These are phyloP conservation scores for Epinephelus fuscoguttatus DNA, from an alignment of 2,113 vertebrate genomes.

Conservation along the genomic window DNA sequence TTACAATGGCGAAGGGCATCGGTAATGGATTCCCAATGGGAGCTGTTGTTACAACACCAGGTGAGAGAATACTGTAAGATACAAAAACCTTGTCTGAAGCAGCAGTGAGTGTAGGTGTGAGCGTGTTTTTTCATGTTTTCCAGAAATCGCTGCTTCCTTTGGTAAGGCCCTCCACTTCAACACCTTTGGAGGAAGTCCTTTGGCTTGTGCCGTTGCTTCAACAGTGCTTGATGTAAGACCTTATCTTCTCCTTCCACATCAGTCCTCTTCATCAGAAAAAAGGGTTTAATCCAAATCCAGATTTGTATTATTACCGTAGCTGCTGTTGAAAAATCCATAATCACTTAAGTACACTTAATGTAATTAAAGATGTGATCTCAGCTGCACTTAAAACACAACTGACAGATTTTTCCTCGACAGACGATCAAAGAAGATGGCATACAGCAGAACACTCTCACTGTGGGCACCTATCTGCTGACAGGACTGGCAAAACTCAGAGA, in stretches of 20 bases:
- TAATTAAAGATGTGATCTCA: too few species aligned
- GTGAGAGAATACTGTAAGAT: conserved; percentile 72
- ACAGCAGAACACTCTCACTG: conserved; percentile 86
- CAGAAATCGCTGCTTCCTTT: conserved; percentile 91
- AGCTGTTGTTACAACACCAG: conserved; percentile 92
- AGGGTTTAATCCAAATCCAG: too few species aligned
- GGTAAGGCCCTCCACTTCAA: conserved; percentile 87
- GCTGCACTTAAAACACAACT: conserved; percentile 70
- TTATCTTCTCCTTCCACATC: background rate
- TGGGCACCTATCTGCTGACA: conserved; percentile 90
- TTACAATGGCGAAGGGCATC: conserved; percentile 96
- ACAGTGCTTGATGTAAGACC: conserved; percentile 91
- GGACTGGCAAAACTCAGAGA: conserved; percentile 91
- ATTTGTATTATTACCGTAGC: background rate
- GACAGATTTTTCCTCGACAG: conserved; percentile 82
- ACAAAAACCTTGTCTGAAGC: background rate
- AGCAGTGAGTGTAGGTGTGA: background rate
- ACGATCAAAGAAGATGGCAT: conserved; percentile 88
- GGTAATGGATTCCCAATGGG: conserved; percentile 98
- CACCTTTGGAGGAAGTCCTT: conserved; percentile 92
- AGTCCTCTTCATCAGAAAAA: too few species aligned
- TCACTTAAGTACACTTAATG: background rate
- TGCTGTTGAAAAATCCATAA: background rate
- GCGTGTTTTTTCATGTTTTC: conserved; percentile 23
- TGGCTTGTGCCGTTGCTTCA: conserved; percentile 89